Percentiles rank a stretch among this genome's conserved stretches.
These are phyloP conservation scores for Pseudeuparius sepicola DNA, from an alignment of 2,888 invertebrate species.

Conservation along the genomic window DNA sequence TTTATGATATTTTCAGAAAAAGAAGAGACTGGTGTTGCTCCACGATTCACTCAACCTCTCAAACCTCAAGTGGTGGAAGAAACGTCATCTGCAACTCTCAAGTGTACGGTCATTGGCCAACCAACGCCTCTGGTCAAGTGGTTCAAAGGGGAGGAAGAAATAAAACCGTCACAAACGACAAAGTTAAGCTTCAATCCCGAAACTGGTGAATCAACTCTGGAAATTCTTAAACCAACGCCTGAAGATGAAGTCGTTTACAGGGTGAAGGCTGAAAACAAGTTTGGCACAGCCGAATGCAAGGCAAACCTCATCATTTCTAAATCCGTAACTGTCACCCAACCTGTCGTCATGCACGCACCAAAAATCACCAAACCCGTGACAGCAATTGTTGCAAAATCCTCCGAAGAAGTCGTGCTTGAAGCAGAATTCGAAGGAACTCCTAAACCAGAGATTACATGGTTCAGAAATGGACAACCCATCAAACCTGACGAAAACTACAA, in stretches of 20 bases:
- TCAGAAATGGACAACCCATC: conserved; percentile 71
- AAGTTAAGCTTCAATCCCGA: conserved; percentile 49
- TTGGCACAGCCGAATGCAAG: conserved; percentile 62
- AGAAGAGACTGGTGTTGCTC: conserved; percentile 59
- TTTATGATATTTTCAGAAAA: too few relatives aligned
- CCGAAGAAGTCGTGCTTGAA: conserved; percentile 56
- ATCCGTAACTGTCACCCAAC: conserved; percentile 41
- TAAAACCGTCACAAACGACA: conserved; percentile 47
- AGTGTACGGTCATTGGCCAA: conserved; percentile 57
- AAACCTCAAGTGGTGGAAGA: conserved; percentile 55
- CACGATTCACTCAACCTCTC: conserved; percentile 54
- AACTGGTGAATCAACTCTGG: conserved; percentile 54
- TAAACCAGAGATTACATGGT: conserved; percentile 72
- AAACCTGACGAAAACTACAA: conserved; percentile 50
- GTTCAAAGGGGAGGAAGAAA: conserved; percentile 53
- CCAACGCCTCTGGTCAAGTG: conserved; percentile 64
- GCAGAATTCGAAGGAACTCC: conserved; percentile 65
- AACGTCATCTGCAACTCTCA: conserved; percentile 50
- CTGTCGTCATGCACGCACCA: conserved; percentile 52
- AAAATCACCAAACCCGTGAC: conserved; percentile 69
- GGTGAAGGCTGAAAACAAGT: conserved; percentile 61
- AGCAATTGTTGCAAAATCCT: conserved; percentile 61
- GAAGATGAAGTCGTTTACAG: conserved; percentile 61
- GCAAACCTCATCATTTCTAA: conserved; percentile 57
- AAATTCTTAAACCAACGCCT: conserved; percentile 51